phyloP scores from a whole-genome alignment of 1,140 invertebrate genomes.

The Neodiprion fabricii region DNA sequence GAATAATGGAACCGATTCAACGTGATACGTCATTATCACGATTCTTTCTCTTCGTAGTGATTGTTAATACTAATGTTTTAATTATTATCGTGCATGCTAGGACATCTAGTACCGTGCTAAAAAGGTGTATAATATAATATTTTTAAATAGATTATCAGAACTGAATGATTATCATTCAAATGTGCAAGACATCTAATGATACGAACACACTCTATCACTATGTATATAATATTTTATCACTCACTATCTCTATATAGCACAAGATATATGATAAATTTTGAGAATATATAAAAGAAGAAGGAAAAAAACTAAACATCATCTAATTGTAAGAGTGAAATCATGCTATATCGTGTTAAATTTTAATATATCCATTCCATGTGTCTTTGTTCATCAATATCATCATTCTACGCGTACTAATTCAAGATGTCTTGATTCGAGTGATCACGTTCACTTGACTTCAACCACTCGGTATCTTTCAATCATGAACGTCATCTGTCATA shows the following conservation, averaged over 20 bases:
- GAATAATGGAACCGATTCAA: no score
- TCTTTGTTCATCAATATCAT: no score
- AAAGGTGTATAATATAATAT: constrained; percentile 33
- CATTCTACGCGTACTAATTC: no score
- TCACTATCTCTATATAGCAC: constrained; percentile 44
- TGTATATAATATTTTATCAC: constrained; percentile 17
- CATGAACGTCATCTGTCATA: no score
- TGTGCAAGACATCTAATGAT: constrained; percentile 59
- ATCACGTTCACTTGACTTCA: no score
- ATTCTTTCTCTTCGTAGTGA: no score
- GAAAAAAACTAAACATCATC: background rate
- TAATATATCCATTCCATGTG: no score
- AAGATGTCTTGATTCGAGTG: no score
- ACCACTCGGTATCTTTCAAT: no score
- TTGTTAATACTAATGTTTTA: no score
- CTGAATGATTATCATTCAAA: constrained; percentile 9
- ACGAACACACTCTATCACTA: constrained; percentile 56
- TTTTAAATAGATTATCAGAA: constrained; percentile 28
- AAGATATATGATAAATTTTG: constrained; percentile 19
- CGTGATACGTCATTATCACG: no score
- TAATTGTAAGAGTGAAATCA: constrained; percentile 19
- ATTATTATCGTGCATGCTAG: constrained; percentile 54
- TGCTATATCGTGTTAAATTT: constrained; percentile 5
- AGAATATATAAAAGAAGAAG: constrained; percentile 6
- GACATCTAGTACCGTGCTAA: constrained; percentile 49